Conservation (phyloP, 2,113 vertebrate species). For the Lasiurus cinereus region DNA sequence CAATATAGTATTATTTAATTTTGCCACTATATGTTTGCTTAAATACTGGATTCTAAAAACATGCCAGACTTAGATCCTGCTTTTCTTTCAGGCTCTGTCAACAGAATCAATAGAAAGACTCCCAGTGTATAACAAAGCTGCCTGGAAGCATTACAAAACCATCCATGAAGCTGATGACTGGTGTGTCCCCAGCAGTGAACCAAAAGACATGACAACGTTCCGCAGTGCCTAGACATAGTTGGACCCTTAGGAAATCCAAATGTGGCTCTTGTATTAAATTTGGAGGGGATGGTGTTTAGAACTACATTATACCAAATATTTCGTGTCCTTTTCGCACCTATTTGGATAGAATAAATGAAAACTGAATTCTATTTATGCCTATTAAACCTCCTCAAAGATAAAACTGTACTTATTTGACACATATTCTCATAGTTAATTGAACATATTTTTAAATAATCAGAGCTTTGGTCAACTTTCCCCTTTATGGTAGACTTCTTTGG, state of each 20-base stretch:
- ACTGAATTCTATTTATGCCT: conserved; percentile 57
- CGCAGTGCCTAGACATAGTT: conserved; percentile 90
- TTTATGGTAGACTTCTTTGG: conserved; percentile 70
- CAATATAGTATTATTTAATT: conserved; percentile 15
- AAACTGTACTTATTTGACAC: conserved; percentile 61
- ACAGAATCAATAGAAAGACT: conserved; percentile 97
- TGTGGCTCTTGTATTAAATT: conserved; percentile 46
- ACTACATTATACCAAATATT: conserved; percentile 66
- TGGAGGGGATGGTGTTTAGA: conserved; percentile 49
- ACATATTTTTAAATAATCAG: conserved; percentile 66
- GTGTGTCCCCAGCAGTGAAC: conserved; percentile 97
- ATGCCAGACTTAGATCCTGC: not conserved
- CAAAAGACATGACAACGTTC: conserved; percentile 97
- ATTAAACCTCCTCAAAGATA: conserved; percentile 60
- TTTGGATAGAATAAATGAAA: conserved; percentile 67
- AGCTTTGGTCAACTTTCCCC: conserved; percentile 62
- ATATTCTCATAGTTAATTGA: conserved; percentile 61
- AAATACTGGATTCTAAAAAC: conserved; percentile 17
- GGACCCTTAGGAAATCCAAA: not conserved
- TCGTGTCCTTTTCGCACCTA: conserved; percentile 57
- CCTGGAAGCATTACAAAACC: conserved; percentile 97
- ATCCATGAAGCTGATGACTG: conserved; percentile 97
- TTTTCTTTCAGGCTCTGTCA: conserved; percentile 92
- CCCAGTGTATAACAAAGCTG: conserved; percentile 97
- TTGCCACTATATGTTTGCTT: conserved; percentile 14